Conservation (phyloP, 2,797 vertebrate genomes). For the Periparus ater region DNA sequence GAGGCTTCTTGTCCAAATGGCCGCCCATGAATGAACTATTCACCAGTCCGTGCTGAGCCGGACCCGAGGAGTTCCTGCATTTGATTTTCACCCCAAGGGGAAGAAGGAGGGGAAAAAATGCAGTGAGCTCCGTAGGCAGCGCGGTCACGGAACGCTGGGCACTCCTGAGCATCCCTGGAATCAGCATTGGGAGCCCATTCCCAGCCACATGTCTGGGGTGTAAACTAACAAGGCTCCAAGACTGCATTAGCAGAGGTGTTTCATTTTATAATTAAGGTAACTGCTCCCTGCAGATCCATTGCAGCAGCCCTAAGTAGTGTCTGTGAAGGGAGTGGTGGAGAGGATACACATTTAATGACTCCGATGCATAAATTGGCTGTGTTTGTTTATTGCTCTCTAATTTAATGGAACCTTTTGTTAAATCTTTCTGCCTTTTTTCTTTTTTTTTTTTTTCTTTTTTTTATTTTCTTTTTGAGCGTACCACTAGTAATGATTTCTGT, state of each 20-base stretch:
- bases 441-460: background rate
- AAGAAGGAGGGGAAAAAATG: background rate
- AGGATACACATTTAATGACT: slow-evolving; percentile 58
- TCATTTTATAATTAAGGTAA: slow-evolving; percentile 77
- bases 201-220: slow-evolving; percentile 51
- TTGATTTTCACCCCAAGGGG: slow-evolving; percentile 55
- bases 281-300: slow-evolving; percentile 67
- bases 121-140: background rate
- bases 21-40: slow-evolving; percentile 67
- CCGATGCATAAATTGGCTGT: slow-evolving; percentile 66
- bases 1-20: slow-evolving; percentile 57
- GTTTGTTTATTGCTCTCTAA: slow-evolving; percentile 75
- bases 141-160: background rate
- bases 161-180: slow-evolving; percentile 1
- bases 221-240: slow-evolving; percentile 62
- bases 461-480: background rate
- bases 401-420: slow-evolving; percentile 73
- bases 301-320: slow-evolving; percentile 50
- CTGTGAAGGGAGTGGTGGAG: slow-evolving; percentile 23
- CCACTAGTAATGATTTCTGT: slow-evolving; percentile 40
- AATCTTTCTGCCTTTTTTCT: slow-evolving; percentile 28
- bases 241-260: slow-evolving; percentile 70
- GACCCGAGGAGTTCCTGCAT: slow-evolving; percentile 32
- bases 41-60: slow-evolving; percentile 39
- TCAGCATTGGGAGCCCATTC: slow-evolving; percentile 60